Conservation (phyloP, 2,797 vertebrate genomes). For the Thunnus albacares region DNA sequence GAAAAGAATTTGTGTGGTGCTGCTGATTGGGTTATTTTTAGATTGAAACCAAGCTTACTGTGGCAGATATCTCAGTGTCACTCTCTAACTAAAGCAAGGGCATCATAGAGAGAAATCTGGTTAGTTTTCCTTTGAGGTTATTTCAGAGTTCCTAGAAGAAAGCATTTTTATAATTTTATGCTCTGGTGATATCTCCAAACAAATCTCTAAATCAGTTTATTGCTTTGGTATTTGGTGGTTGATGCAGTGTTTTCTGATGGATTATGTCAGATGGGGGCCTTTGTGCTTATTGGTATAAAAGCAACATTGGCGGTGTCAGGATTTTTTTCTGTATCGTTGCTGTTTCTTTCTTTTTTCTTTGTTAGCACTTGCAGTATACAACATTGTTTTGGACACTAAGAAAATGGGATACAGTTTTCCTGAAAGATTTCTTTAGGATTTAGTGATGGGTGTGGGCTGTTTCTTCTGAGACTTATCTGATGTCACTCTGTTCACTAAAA, state of each 20-base stretch:
- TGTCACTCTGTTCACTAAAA: no score
- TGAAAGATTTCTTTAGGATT: no score
- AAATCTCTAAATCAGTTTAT: slow-evolving; percentile 22
- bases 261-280: slow-evolving; percentile 21
- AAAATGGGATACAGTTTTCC: neutral
- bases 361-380: neutral
- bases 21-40: slow-evolving; percentile 43
- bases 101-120: neutral
- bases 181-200: neutral
- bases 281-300: slow-evolving; percentile 1
- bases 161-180: neutral
- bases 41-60: neutral
- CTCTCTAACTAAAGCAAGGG: slow-evolving; percentile 6
- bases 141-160: slow-evolving; percentile 19
- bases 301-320: slow-evolving; percentile 15
- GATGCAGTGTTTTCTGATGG: slow-evolving; percentile 38
- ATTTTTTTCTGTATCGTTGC: neutral
- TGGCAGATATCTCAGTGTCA: neutral
- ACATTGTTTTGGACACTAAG: neutral
- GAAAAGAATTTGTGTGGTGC: slow-evolving; percentile 7
- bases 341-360: slow-evolving; percentile 15
- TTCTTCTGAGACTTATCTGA: no score
- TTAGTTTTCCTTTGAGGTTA: neutral
- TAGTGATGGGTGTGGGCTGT: no score
- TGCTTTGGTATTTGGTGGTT: slow-evolving; percentile 37